phyloP scores from a whole-genome alignment of 1,140 invertebrate genomes.

The Cepaea nemoralis region DNA sequence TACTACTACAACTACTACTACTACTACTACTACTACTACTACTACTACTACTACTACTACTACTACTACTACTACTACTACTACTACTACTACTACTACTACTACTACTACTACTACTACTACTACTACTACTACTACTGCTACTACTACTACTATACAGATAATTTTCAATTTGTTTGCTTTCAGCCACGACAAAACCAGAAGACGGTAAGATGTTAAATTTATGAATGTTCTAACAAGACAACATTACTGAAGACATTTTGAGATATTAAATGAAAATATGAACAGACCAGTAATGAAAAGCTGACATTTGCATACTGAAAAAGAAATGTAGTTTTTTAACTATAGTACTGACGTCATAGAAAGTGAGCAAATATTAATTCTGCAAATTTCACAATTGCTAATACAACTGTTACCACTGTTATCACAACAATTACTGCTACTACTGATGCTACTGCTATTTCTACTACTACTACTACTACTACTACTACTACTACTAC shows the following conservation, averaged over 20 bases:
- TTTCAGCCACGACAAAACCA: not conserved
- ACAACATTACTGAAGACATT: not conserved
- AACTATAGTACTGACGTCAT: not conserved
- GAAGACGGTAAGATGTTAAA: not conserved
- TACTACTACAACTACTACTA: not conserved
- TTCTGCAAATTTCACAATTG: not conserved
- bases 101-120: not conserved
- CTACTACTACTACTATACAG: constrained; percentile 63
- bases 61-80: constrained; percentile 66
- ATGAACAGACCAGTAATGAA: not conserved
- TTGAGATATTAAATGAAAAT: not conserved
- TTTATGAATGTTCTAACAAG: not conserved
- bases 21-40: not conserved
- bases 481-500: constrained; percentile 2
- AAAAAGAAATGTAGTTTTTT: not conserved
- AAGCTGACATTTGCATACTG: not conserved
- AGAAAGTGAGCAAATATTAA: not conserved
- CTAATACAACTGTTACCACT: not conserved
- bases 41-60: not conserved
- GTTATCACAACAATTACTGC: not conserved
- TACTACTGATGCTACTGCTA: not conserved
- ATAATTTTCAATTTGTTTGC: not conserved
- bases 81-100: not conserved
- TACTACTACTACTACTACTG: constrained; percentile 76
- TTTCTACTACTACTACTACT: constrained; percentile 14